phyloP scores from a whole-genome alignment of 2,888 invertebrate species.

The Hydraecia micacea region DNA sequence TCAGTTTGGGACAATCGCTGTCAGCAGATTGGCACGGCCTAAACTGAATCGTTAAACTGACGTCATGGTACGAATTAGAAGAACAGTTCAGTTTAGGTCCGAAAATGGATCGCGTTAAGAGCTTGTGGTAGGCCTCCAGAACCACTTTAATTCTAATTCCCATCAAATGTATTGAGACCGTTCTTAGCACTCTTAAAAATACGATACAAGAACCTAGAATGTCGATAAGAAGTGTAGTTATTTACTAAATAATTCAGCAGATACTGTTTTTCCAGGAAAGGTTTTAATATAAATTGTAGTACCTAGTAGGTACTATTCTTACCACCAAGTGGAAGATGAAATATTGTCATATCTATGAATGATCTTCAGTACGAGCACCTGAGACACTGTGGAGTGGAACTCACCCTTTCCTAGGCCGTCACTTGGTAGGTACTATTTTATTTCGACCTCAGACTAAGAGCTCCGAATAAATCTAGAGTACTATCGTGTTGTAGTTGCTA shows the following conservation, averaged over 20 bases:
- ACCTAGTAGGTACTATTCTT: neutral
- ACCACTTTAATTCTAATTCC: too few relatives aligned
- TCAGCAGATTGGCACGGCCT: too few relatives aligned
- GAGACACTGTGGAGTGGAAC: constrained; percentile 18
- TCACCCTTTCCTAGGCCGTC: constrained; percentile 18
- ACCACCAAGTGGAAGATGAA: neutral
- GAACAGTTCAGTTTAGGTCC: too few relatives aligned
- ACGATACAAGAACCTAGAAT: neutral
- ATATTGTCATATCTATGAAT: constrained; percentile 12
- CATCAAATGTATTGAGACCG: neutral
- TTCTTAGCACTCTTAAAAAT: neutral
- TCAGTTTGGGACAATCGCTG: too few relatives aligned
- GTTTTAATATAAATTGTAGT: neutral
- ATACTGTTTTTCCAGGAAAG: neutral
- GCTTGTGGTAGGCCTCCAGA: too few relatives aligned
- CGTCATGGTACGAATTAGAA: too few relatives aligned
- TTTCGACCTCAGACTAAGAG: neutral
- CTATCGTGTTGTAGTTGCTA: constrained; percentile 3
- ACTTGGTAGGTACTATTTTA: neutral
- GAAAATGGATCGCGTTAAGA: too few relatives aligned
- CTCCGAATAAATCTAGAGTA: neutral
- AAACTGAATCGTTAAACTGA: too few relatives aligned
- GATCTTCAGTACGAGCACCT: constrained; percentile 28
- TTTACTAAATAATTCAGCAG: neutral
- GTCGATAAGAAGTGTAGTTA: neutral